Evolutionary conservation across 2,888 invertebrate species (phyloP), one percentile per base, ranked within the genome.

Genomic region (Lysandra bellargus): DNA sequence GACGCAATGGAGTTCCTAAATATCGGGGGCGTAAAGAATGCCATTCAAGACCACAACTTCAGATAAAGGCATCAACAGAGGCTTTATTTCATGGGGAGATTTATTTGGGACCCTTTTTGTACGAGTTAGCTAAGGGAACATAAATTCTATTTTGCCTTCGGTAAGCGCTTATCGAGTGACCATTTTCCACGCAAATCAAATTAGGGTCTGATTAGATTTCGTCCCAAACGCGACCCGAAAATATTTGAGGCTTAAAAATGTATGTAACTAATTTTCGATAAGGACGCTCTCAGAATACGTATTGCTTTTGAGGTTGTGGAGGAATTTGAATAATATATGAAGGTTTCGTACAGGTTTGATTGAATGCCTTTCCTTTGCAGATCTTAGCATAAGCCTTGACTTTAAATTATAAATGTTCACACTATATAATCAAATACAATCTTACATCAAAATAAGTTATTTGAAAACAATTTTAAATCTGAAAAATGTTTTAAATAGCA

Each of bases 111-210:
- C 88, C 90, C 89, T 91, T 93, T 92, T 91, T 89, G 87, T 84
- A 83, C 86, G 86, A 89, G 88, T 89, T 91, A 91, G 91, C 90
- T 90, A 87, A 86, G 86, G 81, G 81, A 83, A 86, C 88, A 91
- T 93, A 93, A 92, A 93, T 92, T 89, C 89, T 85, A 86, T 90
- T 90, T 88, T 86, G 88, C 86, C 88, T 88, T 87, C 86, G 85
- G 88, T 91, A 92, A 92, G 90, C 91, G 87, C 86, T 91, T 93
- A 92, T 93, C 92, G 86, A 86, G 81, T 84, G 84, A 84, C 88
- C 88, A 86, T 89, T 89, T 85, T 86, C 87, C 87, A 89, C 89
- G 91, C 92, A 91, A 93, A 92, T 92, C 91, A 92, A 92, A 91
- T 92, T 90, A 90, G 87, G 89, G 87, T 86, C 84, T 87, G 88